Evolutionary conservation across 2,888 invertebrate species (phyloP).

Genomic region (Phengaris arion): DNA sequence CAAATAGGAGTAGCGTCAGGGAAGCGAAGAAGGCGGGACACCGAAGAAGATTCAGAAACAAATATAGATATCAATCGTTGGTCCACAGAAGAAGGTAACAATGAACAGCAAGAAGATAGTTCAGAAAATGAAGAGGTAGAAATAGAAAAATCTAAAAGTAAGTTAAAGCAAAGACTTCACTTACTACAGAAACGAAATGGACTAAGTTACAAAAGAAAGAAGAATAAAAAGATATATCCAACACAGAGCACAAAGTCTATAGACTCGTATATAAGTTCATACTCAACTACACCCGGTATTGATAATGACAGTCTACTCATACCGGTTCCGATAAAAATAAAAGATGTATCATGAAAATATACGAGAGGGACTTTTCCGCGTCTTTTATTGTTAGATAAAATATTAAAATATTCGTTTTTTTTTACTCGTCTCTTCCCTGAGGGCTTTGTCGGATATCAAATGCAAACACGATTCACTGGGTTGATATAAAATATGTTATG

Average conservation of each 20-base stretch:
- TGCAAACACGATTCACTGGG: neutral
- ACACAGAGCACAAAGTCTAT: neutral
- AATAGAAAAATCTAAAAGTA: neutral
- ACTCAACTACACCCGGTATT: slow-evolving; percentile 40
- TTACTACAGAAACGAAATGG: slow-evolving; percentile 6
- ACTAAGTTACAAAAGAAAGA: neutral
- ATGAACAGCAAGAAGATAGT: slow-evolving; percentile 16
- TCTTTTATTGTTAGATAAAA: slow-evolving; percentile 8
- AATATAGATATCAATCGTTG: slow-evolving; percentile 33
- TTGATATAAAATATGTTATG: slow-evolving; percentile 6
- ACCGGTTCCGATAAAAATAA: slow-evolving; percentile 55
- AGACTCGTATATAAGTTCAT: slow-evolving; percentile 16
- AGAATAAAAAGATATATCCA: slow-evolving; percentile 4
- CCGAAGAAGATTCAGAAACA: slow-evolving; percentile 50
- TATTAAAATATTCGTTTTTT: slow-evolving; percentile 1
- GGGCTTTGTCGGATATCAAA: neutral
- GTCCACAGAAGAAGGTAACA: neutral
- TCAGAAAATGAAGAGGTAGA: neutral
- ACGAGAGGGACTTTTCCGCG: neutral
- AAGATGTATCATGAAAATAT: slow-evolving; percentile 38
- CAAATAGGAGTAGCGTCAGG: slow-evolving; percentile 88
- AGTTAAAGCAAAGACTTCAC: neutral
- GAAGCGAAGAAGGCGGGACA: slow-evolving; percentile 73
- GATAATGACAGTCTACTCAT: slow-evolving; percentile 50
- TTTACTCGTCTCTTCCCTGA: neutral